Evolutionary conservation across 2,797 vertebrate genomes (phyloP).

Genomic region (Discoglossus pictus): DNA sequence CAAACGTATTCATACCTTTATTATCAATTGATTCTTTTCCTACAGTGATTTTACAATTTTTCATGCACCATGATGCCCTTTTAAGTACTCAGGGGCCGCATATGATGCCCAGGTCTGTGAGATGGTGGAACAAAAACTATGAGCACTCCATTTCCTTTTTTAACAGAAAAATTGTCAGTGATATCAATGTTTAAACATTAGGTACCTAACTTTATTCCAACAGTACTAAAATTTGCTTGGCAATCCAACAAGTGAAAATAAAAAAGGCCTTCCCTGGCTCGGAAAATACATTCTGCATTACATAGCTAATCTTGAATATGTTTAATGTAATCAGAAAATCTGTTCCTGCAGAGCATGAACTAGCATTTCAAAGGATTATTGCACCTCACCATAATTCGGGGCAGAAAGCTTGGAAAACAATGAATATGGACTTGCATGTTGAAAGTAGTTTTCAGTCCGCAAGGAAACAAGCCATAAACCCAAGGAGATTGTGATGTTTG

Average conservation of each 20-base stretch:
- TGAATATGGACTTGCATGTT: slow-evolving; percentile 29
- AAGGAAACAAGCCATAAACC: slow-evolving; percentile 42
- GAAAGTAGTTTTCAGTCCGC: slow-evolving; percentile 39
- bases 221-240: background rate
- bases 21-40: no score
- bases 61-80: no score
- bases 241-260: background rate
- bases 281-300: background rate
- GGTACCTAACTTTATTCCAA: no score
- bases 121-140: no score
- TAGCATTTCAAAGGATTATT: slow-evolving; percentile 42
- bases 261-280: background rate
- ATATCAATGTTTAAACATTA: no score
- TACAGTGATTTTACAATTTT: no score
- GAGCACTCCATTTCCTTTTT: no score
- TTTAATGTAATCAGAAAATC: slow-evolving; percentile 32
- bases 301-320: slow-evolving; percentile 22
- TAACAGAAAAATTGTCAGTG: no score
- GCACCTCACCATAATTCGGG: slow-evolving; percentile 18
- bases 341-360: slow-evolving; percentile 18
- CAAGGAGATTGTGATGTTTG: slow-evolving; percentile 42
- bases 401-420: slow-evolving; percentile 33
- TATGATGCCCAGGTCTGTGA: no score
- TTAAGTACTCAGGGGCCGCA: no score
- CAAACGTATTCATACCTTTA: no score